A percentile compares a stretch with the other conserved stretches of the same genome.
Conservation (phyloP, 2,113 vertebrate genomes). For the Spheniscus mendiculus region DNA sequence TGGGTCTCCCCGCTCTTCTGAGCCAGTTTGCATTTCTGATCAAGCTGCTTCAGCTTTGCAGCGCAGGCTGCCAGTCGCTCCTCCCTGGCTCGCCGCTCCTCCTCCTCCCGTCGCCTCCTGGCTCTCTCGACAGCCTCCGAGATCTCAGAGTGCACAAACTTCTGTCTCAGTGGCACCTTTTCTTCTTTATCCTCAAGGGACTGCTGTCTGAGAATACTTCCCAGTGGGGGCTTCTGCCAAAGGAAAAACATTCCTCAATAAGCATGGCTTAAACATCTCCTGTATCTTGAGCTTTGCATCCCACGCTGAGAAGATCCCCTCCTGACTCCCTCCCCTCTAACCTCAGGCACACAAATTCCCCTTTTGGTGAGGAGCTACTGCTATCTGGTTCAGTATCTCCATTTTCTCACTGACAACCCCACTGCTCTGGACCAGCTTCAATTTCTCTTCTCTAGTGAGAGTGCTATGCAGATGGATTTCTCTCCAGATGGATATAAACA, state of each 20-base stretch:
- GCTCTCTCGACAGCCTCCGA: slow-evolving; percentile 94
- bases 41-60: slow-evolving; percentile 94
- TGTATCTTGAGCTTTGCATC: background rate
- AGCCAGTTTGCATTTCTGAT: slow-evolving; percentile 89
- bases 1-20: slow-evolving; percentile 78
- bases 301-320: background rate
- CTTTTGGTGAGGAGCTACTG: background rate
- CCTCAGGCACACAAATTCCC: background rate
- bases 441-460: background rate
- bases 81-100: slow-evolving; percentile 90
- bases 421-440: background rate
- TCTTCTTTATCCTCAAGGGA: slow-evolving; percentile 87
- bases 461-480: background rate
- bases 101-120: slow-evolving; percentile 89
- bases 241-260: background rate
- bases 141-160: slow-evolving; percentile 89
- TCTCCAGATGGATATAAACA: background rate
- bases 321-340: background rate
- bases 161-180: slow-evolving; percentile 83
- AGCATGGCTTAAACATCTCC: background rate
- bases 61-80: slow-evolving; percentile 94
- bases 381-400: background rate
- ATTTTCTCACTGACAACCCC: background rate
- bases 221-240: slow-evolving; percentile 72
- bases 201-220: slow-evolving; percentile 74